Conservation (phyloP, 2,113 vertebrate genomes). For the Thryonomys swinderianus region DNA sequence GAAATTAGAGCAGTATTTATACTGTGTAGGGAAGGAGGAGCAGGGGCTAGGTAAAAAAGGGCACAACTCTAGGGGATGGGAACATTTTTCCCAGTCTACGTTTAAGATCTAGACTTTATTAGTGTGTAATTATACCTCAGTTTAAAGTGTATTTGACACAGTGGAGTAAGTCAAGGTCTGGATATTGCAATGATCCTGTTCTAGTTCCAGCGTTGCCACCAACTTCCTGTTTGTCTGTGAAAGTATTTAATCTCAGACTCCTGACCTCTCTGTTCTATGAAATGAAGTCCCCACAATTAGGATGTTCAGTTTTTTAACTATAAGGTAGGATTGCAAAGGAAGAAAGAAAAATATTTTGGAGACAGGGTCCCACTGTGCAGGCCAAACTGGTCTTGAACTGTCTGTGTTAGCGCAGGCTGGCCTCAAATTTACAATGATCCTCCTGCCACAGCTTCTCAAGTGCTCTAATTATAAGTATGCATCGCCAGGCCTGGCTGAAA, state of each 20-base stretch:
- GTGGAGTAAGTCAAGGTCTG: background rate
- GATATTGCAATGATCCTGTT: background rate
- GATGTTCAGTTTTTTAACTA: background rate
- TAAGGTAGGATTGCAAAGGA: too few species aligned
- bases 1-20: background rate
- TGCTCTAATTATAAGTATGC: background rate
- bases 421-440: too few species aligned
- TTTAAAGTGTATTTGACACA: background rate
- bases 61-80: too few species aligned
- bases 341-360: too few species aligned
- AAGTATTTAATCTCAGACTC: conserved; percentile 8
- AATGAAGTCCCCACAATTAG: background rate
- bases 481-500: background rate
- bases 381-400: too few species aligned
- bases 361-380: too few species aligned
- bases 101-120: conserved; percentile 19
- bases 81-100: background rate
- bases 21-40: rapidly evolving
- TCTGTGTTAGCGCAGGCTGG: too few species aligned
- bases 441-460: too few species aligned
- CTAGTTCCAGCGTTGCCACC: background rate
- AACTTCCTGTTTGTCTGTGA: background rate
- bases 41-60: background rate
- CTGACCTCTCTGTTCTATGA: background rate
- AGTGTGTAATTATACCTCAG: background rate